phyloP scores from a whole-genome alignment of 2,113 vertebrate genomes.

The Zootoca vivipara region DNA sequence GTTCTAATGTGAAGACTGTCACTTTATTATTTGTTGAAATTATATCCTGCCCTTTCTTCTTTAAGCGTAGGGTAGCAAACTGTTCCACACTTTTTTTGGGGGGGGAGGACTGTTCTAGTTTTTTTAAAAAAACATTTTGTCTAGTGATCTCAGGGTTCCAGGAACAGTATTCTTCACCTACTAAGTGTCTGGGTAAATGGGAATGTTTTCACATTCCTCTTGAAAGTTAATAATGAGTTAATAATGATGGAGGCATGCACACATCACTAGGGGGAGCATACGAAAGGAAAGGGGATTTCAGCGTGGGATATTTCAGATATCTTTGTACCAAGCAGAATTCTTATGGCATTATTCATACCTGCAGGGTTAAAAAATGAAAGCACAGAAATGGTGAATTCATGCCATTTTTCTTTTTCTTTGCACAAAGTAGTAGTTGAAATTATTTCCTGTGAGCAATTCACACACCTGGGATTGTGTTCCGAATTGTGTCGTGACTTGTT shows the following conservation, averaged over 20 bases:
- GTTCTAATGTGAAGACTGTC: conserved; percentile 39
- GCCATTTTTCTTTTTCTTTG: not conserved
- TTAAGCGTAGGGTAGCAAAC: no score
- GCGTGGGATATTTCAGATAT: not conserved
- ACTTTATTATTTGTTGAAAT: not conserved
- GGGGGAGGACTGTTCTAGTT: no score
- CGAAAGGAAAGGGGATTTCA: conserved; percentile 1
- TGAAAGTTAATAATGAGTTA: no score
- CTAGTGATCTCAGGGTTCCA: no score
- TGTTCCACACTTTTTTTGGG: no score
- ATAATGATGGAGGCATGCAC: no score
- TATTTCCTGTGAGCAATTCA: not conserved
- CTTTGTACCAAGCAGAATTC: conserved; percentile 33
- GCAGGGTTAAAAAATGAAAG: not conserved
- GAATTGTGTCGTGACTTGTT: not conserved
- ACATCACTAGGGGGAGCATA: no score
- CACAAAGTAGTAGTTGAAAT: not conserved
- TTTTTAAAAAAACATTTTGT: no score
- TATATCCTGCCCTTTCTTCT: no score
- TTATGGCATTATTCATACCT: conserved; percentile 45
- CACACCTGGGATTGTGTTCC: not conserved
- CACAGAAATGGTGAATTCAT: not conserved
- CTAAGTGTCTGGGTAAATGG: no score
- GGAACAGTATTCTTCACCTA: no score
- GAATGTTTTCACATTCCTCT: no score